Evolutionary conservation across 2,888 invertebrate genomes (phyloP), one percentile per base, ranked within the genome.

Genomic region (Cheilosia urbana): DNA sequence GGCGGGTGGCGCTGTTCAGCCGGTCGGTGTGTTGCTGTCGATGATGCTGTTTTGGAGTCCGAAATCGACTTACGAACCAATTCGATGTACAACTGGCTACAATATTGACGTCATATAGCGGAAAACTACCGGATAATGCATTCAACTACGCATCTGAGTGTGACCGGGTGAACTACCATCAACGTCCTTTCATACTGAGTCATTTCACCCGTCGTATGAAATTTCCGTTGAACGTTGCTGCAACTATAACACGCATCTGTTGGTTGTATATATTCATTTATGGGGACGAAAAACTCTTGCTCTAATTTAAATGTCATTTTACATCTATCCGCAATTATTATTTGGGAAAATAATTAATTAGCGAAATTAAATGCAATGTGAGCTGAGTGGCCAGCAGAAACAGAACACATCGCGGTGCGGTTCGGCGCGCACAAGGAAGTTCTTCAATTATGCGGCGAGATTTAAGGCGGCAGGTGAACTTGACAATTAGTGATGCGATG

Each of bases 391-490:
- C 37, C 24, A 40, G 19, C 45, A 40, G 30, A 7, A 15, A 55
- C 34, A 21, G 6, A 55, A 27, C 42, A 57, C 34, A 60, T 7
- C 30, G 30, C 30, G 9, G 30, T 30, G 57, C 51, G 72, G 62
- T 77, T 77, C 66, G 81, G 21, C 72, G 72, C 66, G 51, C 71
- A 85, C 76, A 85, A 85, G 85, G 85, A 85, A 85, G 85, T 85
- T 85, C 85, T 71, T 77, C 71, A 85, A 77, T 81, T 81, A 73
- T 66, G 42, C 66, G 76, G 42, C 45, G 72, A 77, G 85, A 85
- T 85, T 85, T 85, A 81, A 85, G 72, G 80, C 85, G 72, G 71
- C 85, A 85, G 85, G 81, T 85, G 85, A 85, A 85, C 85, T 80
- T 85, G 85, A 81, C 85, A 85, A 85, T 81, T 77, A 84, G 84